Evolutionary conservation across 2,888 invertebrate genomes (phyloP).

Genomic region (Perizoma flavofasciatum): DNA sequence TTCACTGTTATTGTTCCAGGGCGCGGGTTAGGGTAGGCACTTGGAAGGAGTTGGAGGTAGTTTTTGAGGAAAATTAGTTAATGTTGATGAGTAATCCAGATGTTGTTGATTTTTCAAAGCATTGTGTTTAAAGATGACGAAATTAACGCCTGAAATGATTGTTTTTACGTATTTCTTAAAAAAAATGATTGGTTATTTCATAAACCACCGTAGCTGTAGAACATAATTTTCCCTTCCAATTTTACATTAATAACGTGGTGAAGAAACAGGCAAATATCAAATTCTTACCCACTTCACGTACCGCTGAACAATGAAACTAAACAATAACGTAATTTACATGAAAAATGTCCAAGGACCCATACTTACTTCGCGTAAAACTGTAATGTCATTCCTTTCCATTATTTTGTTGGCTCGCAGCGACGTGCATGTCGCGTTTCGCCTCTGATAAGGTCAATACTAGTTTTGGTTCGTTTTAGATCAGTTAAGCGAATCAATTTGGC

Average conservation of each 20-base stretch:
- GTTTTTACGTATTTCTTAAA: background rate
- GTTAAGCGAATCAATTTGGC: no score
- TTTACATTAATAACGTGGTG: conserved; percentile 36
- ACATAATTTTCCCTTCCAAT: conserved; percentile 31
- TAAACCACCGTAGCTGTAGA: conserved; percentile 20
- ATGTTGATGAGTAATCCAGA: conserved; percentile 23
- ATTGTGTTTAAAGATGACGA: background rate
- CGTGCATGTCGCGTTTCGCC: conserved; percentile 51
- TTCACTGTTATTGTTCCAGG: conserved; percentile 42
- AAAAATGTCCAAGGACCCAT: conserved; percentile 59
- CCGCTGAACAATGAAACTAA: conserved; percentile 42
- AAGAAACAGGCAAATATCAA: conserved; percentile 36
- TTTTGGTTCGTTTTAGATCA: conserved; percentile 1
- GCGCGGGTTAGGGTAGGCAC: conserved; percentile 25
- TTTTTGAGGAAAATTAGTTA: conserved; percentile 24
- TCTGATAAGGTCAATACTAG: conserved; percentile 56
- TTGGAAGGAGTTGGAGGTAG: conserved; percentile 22
- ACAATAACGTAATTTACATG: conserved; percentile 58
- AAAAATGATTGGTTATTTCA: conserved; percentile 6
- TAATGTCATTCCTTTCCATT: conserved; percentile 49
- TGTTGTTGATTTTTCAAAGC: conserved; percentile 14
- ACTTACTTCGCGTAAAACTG: conserved; percentile 52
- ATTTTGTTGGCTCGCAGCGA: conserved; percentile 61
- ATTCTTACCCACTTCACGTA: conserved; percentile 43
- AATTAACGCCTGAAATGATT: background rate